Evolutionary conservation across 35 echinoderm and acorn worm species (phyloP), one percentile per base, ranked within the genome.

Genomic region (Heliocidaris tuberculata): DNA sequence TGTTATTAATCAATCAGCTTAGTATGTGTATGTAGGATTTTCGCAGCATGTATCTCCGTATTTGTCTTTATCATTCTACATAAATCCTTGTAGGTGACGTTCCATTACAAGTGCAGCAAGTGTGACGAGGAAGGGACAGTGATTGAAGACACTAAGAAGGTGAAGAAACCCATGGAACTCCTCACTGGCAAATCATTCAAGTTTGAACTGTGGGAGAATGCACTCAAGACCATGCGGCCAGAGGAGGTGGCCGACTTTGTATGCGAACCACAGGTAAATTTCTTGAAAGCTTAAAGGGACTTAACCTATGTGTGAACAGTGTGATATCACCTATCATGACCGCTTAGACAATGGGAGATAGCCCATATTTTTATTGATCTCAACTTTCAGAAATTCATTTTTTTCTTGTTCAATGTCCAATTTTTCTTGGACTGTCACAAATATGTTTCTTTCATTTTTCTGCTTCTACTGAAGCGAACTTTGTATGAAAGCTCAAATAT

Each of bases 101-200:
- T 99, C 92, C 97, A 97, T 86, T 99, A 99, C 94, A 97, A 96
- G 90, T 94, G 93, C 59, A 85, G 92, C 48, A 95, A 94, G 91
- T 87, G 94, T 27, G 92, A 99, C 49, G 98, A 99, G 15, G 98
- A 96, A 32, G 60, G 59, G 50, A 97, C 97, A 9, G 96, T 96
- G 11, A 32, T 97, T 59, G 96, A 99, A 60, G 98, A 99, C 95
- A 97, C 94, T 31, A 61, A 94, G 24, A 85, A 71, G 32, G 65
- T 94, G 32, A 97, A 97, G 48, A 97, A 95, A 94, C 97, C 98
- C 13, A 97, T 99, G 96, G 98, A 99, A 59, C 93, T 97, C 7
- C 86, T 97, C 16, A 96, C 94, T 29, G 98, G 98, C 31, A 97
- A 99, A 92, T 95, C 96, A 49, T 99, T 99, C 61, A 97, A 99